phyloP scores from a whole-genome alignment of 2,113 vertebrate species.

The Colistium nudipinnis region DNA sequence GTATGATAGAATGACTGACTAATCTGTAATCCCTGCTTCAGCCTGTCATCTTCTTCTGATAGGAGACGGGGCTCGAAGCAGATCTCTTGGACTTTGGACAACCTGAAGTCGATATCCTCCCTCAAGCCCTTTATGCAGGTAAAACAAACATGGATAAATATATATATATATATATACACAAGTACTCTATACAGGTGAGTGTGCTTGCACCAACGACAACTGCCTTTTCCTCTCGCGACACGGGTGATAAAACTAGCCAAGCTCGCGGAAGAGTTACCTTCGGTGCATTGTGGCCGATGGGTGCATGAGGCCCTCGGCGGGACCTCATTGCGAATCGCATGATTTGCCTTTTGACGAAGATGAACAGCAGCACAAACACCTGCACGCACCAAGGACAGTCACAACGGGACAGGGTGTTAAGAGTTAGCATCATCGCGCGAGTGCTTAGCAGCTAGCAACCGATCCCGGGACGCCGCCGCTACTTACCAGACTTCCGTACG shows the following conservation, averaged over 20 bases:
- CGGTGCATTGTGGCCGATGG: constrained; percentile 94
- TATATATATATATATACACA: too few relatives aligned
- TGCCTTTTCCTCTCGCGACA: too few relatives aligned
- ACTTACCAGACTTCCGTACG: constrained; percentile 95
- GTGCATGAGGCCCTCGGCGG: constrained; percentile 92
- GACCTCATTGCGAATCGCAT: constrained; percentile 99
- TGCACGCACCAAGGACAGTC: constrained; percentile 60
- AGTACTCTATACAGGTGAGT: not conserved
- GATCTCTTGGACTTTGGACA: constrained; percentile 92
- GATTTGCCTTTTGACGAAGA: constrained; percentile 98
- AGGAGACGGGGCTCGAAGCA: constrained; percentile 91
- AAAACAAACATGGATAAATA: too few relatives aligned
- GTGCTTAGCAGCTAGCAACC: not conserved
- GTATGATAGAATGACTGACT: constrained; percentile 76
- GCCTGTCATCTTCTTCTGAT: constrained; percentile 84
- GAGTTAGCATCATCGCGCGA: not conserved
- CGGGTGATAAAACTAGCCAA: too few relatives aligned
- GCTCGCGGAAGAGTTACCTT: constrained; percentile 87
- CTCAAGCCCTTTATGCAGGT: constrained; percentile 84
- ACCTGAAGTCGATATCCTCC: constrained; percentile 90
- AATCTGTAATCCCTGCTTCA: constrained; percentile 80
- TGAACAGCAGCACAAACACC: constrained; percentile 97
- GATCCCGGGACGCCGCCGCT: not conserved
- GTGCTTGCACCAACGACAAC: not conserved
- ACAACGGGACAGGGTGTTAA: not conserved